Percentiles rank a stretch among this genome's conserved stretches.
phyloP scores from a whole-genome alignment of 1,140 invertebrate species.

The Sesamia nonagrioides region DNA sequence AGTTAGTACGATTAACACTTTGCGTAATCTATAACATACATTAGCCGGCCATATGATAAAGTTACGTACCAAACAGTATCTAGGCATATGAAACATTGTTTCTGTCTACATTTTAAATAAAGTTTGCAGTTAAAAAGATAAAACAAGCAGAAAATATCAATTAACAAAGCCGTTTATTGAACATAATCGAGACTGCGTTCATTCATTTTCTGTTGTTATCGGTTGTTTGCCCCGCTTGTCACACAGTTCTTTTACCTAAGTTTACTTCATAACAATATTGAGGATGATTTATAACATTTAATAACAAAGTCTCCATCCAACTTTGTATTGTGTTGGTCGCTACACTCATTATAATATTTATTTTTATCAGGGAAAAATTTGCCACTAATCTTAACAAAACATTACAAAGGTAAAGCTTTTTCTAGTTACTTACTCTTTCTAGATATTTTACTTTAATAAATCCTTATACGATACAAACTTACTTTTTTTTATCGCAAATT shows the following conservation, averaged over 20 bases:
- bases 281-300: conserved; percentile 9
- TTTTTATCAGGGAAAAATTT: no score
- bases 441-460: no score
- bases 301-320: background rate
- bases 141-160: conserved; percentile 72
- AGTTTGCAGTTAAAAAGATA: conserved; percentile 64
- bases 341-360: no score
- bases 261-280: conserved; percentile 44
- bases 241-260: conserved; percentile 79
- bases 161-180: conserved; percentile 80
- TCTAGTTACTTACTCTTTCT: no score
- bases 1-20: background rate
- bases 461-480: no score
- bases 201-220: conserved; percentile 81
- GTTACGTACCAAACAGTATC: background rate
- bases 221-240: conserved; percentile 72
- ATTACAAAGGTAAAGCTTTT: no score
- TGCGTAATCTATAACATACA: conserved; percentile 24
- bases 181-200: conserved; percentile 71
- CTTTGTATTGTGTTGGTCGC: background rate
- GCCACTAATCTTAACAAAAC: no score
- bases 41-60: background rate
- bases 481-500: no score
- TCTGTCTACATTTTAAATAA: conserved; percentile 59
- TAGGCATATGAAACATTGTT: conserved; percentile 51